Percentiles rank a stretch among this genome's conserved stretches.
These are phyloP conservation scores for Mesorhabditis belari DNA, from an alignment of 2,888 invertebrate genomes.

Conservation along the genomic window DNA sequence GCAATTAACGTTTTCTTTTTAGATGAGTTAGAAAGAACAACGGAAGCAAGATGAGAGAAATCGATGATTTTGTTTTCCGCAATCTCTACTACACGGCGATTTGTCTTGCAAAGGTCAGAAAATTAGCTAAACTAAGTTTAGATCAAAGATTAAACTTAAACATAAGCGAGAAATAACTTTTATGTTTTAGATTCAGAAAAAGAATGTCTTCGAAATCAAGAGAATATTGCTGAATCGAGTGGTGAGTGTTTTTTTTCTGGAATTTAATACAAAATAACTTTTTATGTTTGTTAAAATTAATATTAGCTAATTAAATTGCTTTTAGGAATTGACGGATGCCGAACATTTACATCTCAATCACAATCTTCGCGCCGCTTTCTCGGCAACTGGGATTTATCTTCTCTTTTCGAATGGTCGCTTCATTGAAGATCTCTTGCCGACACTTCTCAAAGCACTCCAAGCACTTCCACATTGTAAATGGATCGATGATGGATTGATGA, in stretches of 20 bases:
- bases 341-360: conserved; percentile 40
- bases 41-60: conserved; percentile 37
- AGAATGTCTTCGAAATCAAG: conserved; percentile 16
- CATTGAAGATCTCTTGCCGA: conserved; percentile 7
- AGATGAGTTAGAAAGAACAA: too few species aligned
- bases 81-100: conserved; percentile 44
- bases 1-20: too few species aligned
- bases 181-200: conserved; percentile 19
- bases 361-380: conserved; percentile 43
- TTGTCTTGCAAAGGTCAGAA: conserved; percentile 32
- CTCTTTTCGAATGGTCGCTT: conserved; percentile 36
- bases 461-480: conserved; percentile 43
- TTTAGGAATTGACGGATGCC: conserved; percentile 13
- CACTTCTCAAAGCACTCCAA: conserved; percentile 30
- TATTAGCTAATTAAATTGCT: background rate
- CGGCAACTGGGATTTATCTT: conserved; percentile 38
- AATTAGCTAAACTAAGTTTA: too few species aligned
- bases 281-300: too few species aligned
- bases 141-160: too few species aligned
- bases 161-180: too few species aligned
- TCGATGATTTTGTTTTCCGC: conserved; percentile 43
- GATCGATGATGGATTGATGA: conserved; percentile 47
- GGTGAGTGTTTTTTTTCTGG: conserved; percentile 9
- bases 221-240: conserved; percentile 12
- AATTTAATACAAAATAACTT: background rate